Percentiles rank a stretch among this genome's conserved stretches.
Conservation (phyloP, 2,888 invertebrate genomes). For the Cotesia congregata region DNA sequence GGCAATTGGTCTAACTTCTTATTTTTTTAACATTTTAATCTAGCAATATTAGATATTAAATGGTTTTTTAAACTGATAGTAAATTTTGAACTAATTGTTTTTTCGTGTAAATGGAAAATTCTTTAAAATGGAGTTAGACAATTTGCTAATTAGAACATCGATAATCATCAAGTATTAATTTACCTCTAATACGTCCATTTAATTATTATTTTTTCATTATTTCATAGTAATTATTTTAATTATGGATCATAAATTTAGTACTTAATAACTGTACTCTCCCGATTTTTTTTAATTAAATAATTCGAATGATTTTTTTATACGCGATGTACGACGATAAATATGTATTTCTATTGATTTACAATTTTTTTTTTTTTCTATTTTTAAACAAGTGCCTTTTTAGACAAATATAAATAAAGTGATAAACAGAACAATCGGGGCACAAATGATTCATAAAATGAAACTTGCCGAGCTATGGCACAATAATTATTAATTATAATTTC, state of each 20-base stretch:
- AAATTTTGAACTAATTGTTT: too few relatives aligned
- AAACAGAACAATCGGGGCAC: slow-evolving; percentile 43
- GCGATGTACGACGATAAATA: not conserved
- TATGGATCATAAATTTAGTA: slow-evolving; percentile 35
- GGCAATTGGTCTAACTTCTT: too few relatives aligned
- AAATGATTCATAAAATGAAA: slow-evolving; percentile 53
- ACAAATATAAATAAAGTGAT: not conserved
- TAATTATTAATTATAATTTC: not conserved
- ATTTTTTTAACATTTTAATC: too few relatives aligned
- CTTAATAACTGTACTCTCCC: slow-evolving; percentile 45
- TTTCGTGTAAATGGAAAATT: too few relatives aligned
- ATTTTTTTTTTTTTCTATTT: not conserved
- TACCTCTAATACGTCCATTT: not conserved
- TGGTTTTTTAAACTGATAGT: too few relatives aligned
- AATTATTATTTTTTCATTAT: not conserved
- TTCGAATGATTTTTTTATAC: slow-evolving; percentile 25
- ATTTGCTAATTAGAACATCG: too few relatives aligned
- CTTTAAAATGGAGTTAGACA: too few relatives aligned
- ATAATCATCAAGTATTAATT: not conserved
- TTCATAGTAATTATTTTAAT: not conserved
- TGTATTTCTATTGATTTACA: too few relatives aligned
- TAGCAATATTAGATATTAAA: too few relatives aligned
- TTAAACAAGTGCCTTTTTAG: slow-evolving; percentile 1
- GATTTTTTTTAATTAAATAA: slow-evolving; percentile 35
- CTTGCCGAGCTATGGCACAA: slow-evolving; percentile 51